Evolutionary conservation across 1,140 invertebrate species (phyloP), one percentile per base, ranked within the genome.

Genomic region (Tetramorium parvispinum): DNA sequence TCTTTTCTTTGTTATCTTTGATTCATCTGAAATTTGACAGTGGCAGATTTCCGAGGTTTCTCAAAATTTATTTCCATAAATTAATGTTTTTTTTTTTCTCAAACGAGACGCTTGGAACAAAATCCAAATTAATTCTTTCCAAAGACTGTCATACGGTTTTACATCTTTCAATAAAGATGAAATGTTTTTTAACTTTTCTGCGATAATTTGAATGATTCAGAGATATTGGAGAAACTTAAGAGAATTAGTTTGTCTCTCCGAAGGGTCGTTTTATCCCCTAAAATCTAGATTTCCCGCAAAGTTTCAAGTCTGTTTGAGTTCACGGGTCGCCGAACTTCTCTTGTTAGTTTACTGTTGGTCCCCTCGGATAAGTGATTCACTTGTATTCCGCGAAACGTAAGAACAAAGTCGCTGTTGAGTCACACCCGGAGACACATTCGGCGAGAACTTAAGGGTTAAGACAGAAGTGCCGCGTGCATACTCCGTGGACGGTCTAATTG

Each of bases 301-400:
- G 63, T 68, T 53, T 81, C 18, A 53, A 81, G 37, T 70, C 32
- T 21, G n/a, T 37, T 66, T 24, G 63, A 70, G 16, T 81, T 70
- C 21, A 78, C 57, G 77, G 27, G 13, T 68, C 27, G 32, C 7
- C 46, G n/a, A 79, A 79, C 46, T 68, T 79, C 13, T 21, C 61
- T 82, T 32, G 78, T 73, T 57, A 40, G 16, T n/a, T 7, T 18
- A 40, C n/a, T 8, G 40, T 46, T 32, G 18, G 53, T 46, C 24
- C 16, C 37, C 37, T 40, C 10, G 8, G 27, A 43, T n/a, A 59
- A 46, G 13, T 46, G 79, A 73, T 82, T 82, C 66, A 37, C 40
- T 73, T 27, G 55, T 16, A 32, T 83, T 83, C 43, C 40, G 4
- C 7, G 18, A 49, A 66, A 51, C 37, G 32, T 18, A 70, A 70